phyloP scores from a whole-genome alignment of 2,888 invertebrate species.

The Euspilapteryx auroguttella region DNA sequence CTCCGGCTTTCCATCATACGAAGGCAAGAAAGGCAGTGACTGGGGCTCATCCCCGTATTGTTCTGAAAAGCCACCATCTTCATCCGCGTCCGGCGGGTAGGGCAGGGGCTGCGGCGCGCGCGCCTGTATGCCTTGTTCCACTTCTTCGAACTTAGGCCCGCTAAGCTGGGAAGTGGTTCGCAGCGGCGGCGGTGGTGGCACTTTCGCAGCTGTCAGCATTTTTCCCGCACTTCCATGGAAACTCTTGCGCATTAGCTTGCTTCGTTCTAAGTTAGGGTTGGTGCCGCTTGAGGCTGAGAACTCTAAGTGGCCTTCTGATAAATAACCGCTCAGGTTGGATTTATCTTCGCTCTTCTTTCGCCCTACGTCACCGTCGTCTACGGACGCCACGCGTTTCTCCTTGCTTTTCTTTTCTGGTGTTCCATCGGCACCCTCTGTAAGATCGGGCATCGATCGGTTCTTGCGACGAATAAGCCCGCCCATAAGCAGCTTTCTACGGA shows the following conservation, averaged over 20 bases:
- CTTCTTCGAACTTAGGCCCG: conserved; percentile 63
- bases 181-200: conserved; percentile 82
- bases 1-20: conserved; percentile 43
- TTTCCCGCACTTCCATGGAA: conserved; percentile 85
- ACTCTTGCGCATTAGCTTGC: conserved; percentile 86
- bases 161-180: conserved; percentile 85
- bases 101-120: conserved; percentile 45
- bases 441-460: conserved; percentile 89
- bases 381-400: conserved; percentile 52
- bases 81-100: conserved; percentile 32
- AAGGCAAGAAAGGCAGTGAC: conserved; percentile 64
- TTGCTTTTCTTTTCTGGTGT: conserved; percentile 34
- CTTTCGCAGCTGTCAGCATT: conserved; percentile 80
- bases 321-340: conserved; percentile 72
- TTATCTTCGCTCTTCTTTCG: conserved; percentile 63
- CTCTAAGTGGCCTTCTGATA: conserved; percentile 86
- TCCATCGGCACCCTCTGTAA: conserved; percentile 76
- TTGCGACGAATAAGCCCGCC: conserved; percentile 86
- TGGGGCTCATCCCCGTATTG: conserved; percentile 61
- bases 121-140: conserved; percentile 36
- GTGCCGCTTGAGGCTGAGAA: conserved; percentile 66
- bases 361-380: conserved; percentile 79
- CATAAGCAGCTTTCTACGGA: conserved; percentile 84
- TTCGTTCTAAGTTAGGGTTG: conserved; percentile 83
- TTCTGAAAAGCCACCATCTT: conserved; percentile 51